Evolutionary conservation across 1,140 invertebrate genomes (phyloP).

Genomic region (Drosophila repleta): DNA sequence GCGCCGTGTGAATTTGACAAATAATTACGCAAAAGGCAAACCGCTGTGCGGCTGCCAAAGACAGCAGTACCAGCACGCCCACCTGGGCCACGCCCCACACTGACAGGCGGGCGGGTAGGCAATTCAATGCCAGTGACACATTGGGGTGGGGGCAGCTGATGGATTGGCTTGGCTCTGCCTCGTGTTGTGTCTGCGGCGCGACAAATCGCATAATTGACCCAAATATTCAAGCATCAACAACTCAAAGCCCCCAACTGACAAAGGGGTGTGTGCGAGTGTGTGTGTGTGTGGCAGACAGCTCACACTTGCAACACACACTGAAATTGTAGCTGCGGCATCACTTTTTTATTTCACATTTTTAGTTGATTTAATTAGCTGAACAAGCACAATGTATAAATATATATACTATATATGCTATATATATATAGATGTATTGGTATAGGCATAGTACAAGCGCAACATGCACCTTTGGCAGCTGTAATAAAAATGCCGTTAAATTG

Average conservation of each 20-base stretch:
- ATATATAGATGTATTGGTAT: not conserved
- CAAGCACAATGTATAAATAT: constrained; percentile 48
- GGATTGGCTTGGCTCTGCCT: constrained; percentile 43
- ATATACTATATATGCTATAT: constrained; percentile 18
- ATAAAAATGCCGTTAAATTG: constrained; percentile 54
- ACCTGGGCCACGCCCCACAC: not conserved
- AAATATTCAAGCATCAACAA: constrained; percentile 64
- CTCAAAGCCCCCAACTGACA: constrained; percentile 5
- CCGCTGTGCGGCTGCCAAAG: constrained; percentile 59
- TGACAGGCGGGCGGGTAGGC: not conserved
- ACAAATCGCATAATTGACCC: constrained; percentile 82
- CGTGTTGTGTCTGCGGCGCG: constrained; percentile 61
- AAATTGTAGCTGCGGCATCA: constrained; percentile 8
- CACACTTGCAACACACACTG: constrained; percentile 5
- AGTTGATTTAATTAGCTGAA: constrained; percentile 76
- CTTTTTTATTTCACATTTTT: constrained; percentile 23
- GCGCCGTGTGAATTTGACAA: constrained; percentile 75
- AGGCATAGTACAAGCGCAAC: constrained; percentile 20
- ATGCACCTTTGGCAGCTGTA: constrained; percentile 58
- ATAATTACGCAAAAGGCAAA: constrained; percentile 72
- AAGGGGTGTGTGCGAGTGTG: not conserved
- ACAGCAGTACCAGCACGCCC: constrained; percentile 11
- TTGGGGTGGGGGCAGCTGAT: constrained; percentile 54
- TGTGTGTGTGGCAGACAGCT: constrained; percentile 2
- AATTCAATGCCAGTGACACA: constrained; percentile 70